These are phyloP conservation scores for Otis tarda DNA, from an alignment of 2,113 vertebrate species.

Conservation along the genomic window DNA sequence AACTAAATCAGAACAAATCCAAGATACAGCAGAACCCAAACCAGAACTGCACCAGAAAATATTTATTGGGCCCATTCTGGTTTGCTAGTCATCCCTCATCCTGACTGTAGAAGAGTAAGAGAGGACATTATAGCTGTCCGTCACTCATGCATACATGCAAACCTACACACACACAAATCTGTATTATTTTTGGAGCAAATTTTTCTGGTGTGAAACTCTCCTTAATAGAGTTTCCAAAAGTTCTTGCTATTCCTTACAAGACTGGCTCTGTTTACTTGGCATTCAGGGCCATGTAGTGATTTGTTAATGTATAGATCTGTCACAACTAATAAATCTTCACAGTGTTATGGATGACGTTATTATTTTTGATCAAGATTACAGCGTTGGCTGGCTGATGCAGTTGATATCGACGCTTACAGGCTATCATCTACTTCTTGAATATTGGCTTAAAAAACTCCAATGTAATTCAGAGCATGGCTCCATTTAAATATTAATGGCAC, in stretches of 20 bases:
- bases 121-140: not conserved
- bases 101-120: not conserved
- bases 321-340: constrained; percentile 67
- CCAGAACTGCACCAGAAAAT: not conserved
- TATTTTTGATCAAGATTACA: constrained; percentile 72
- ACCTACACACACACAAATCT: not conserved
- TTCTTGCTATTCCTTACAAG: not conserved
- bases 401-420: constrained; percentile 33
- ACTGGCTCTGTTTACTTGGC: not conserved
- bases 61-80: not conserved
- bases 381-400: constrained; percentile 1
- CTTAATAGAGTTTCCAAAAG: not conserved
- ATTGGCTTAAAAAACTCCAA: constrained; percentile 1
- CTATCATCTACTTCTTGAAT: constrained; percentile 16
- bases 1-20: not conserved
- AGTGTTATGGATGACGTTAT: constrained; percentile 67
- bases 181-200: not conserved
- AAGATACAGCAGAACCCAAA: not conserved
- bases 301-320: constrained; percentile 65
- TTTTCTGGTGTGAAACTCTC: not conserved
- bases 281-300: constrained; percentile 46
- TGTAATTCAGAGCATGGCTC: constrained; percentile 42
- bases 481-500: constrained; percentile 65
- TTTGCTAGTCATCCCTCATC: not conserved
- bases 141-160: not conserved